Conservation (phyloP, 2,113 vertebrate species). For the Clarias gariepinus region DNA sequence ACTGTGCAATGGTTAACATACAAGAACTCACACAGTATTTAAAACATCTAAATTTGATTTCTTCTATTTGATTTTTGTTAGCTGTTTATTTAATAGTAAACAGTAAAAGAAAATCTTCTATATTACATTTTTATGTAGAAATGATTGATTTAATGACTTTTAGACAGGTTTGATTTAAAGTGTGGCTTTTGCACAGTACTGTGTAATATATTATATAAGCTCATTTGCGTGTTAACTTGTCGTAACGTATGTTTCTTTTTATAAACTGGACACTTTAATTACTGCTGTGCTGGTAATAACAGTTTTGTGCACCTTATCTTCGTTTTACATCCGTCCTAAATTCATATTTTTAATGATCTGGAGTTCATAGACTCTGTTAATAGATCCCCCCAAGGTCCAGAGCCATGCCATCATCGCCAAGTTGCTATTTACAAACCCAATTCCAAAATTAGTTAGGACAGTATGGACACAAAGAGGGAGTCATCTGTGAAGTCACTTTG, state of each 20-base stretch:
- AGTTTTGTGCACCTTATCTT: constrained; percentile 86
- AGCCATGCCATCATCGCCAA: not conserved
- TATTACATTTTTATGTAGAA: not conserved
- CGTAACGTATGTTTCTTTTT: constrained; percentile 68
- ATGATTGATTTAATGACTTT: not conserved
- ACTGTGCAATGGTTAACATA: too few species aligned
- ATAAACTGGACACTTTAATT: constrained; percentile 97
- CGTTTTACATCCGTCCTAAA: constrained; percentile 77
- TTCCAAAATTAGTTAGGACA: not conserved
- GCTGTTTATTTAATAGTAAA: not conserved
- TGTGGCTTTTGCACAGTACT: constrained; percentile 1
- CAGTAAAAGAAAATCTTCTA: not conserved
- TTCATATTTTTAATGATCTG: constrained; percentile 59
- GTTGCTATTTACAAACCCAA: not conserved
- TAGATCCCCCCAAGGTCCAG: constrained; percentile 52
- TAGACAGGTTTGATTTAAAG: not conserved
- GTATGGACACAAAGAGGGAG: too few species aligned
- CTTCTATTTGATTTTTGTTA: not conserved
- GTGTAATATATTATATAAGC: constrained; percentile 62
- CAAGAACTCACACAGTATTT: not conserved
- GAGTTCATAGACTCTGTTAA: too few species aligned
- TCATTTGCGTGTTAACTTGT: constrained; percentile 79
- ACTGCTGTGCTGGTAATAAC: constrained; percentile 96
- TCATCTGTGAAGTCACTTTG: too few species aligned
- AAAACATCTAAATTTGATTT: not conserved